phyloP scores from a whole-genome alignment of 2,113 vertebrate species.

The Oreochromis tanganicae region DNA sequence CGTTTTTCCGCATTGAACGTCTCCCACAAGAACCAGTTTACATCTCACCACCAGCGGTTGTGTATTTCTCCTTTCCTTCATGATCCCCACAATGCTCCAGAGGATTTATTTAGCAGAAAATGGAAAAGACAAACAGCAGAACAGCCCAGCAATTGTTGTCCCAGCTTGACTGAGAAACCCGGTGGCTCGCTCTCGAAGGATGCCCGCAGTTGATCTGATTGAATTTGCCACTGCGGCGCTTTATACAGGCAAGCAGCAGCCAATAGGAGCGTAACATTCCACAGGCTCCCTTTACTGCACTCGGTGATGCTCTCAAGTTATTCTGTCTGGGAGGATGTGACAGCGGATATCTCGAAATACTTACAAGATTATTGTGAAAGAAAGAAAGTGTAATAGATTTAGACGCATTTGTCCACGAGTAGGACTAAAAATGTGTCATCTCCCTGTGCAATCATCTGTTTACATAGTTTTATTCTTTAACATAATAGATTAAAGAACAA shows the following conservation, averaged over 20 bases:
- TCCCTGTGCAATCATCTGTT: fast-evolving
- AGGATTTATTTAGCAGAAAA: not conserved
- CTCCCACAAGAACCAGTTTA: slow-evolving; percentile 91
- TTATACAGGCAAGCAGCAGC: slow-evolving; percentile 62
- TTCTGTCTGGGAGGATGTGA: not conserved
- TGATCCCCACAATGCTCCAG: slow-evolving; percentile 36
- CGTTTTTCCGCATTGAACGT: slow-evolving; percentile 96
- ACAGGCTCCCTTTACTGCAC: slow-evolving; percentile 20
- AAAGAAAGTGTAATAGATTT: not conserved
- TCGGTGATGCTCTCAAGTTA: not conserved
- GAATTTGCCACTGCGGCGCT: slow-evolving; percentile 60
- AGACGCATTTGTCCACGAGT: not conserved
- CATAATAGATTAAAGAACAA: not conserved
- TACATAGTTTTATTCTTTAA: not conserved
- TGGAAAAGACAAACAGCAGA: not conserved
- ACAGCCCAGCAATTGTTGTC: not conserved
- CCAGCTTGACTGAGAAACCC: not conserved
- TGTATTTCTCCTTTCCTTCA: slow-evolving; percentile 87
- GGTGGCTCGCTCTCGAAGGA: not conserved
- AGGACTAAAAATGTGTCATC: not conserved
- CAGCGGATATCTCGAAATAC: not conserved
- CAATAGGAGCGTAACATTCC: slow-evolving; percentile 60
- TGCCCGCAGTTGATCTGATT: slow-evolving; percentile 65
- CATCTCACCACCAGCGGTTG: slow-evolving; percentile 88
- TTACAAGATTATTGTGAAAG: not conserved